Percentiles rank a stretch among this genome's conserved stretches.
Evolutionary conservation across 2,888 invertebrate genomes (phyloP).

Genomic region (Drosophila neonasuta): DNA sequence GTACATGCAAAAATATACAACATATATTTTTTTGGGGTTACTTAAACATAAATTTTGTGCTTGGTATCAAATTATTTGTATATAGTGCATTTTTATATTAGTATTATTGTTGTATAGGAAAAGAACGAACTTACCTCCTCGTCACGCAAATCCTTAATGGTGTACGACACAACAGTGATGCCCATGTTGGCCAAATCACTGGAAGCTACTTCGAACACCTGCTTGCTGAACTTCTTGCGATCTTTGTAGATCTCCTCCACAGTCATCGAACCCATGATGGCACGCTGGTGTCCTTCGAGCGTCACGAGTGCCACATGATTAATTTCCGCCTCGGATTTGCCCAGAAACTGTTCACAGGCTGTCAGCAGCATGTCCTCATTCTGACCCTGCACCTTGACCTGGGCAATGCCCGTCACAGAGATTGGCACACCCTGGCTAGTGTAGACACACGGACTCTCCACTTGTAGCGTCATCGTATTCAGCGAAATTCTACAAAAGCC

Average conservation of each 20-base stretch:
- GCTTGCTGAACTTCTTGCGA: conserved; percentile 96
- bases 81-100: conserved; percentile 1
- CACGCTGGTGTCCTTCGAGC: conserved; percentile 95
- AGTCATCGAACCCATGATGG: conserved; percentile 98
- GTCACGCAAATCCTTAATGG: conserved; percentile 95
- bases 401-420: conserved; percentile 98
- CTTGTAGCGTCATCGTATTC: conserved; percentile 98
- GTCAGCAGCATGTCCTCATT: conserved; percentile 89
- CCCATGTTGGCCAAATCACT: conserved; percentile 98
- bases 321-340: conserved; percentile 93
- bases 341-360: conserved; percentile 96
- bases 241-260: conserved; percentile 98
- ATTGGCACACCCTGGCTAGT: conserved; percentile 98
- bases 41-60: conserved; percentile 64
- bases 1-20: conserved; percentile 76
- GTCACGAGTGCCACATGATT: conserved; percentile 96
- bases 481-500: conserved; percentile 89
- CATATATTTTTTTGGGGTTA: conserved; percentile 63
- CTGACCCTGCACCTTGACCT: conserved; percentile 92
- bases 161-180: conserved; percentile 97
- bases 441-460: conserved; percentile 97
- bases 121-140: conserved; percentile 90
- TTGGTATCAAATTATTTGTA: not conserved
- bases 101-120: not conserved
- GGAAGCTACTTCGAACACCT: conserved; percentile 96